Percentiles rank a stretch among this genome's conserved stretches.
Conservation (phyloP, 2,113 vertebrate species). For the Beaufortia kweichowensis region DNA sequence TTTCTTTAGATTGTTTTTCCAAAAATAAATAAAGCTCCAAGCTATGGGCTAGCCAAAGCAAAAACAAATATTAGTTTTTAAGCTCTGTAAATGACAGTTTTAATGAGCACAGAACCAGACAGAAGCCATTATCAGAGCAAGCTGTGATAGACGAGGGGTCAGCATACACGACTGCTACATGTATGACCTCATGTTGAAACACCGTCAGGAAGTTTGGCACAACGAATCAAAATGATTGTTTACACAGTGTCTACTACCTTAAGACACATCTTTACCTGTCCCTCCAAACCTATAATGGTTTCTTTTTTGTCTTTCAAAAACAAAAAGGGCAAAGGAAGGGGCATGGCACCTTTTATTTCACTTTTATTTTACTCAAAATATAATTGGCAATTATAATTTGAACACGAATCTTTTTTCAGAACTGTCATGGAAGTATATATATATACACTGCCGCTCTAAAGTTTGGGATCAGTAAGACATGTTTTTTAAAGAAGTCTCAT, state of each 20-base stretch:
- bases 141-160: neutral
- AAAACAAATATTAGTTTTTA: neutral
- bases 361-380: too few species aligned
- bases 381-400: neutral
- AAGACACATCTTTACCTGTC: neutral
- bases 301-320: neutral
- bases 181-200: conserved; percentile 8
- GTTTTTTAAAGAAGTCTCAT: too few species aligned
- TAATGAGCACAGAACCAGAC: conserved; percentile 30
- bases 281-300: neutral
- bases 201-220: neutral
- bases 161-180: neutral
- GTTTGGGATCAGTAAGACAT: too few species aligned
- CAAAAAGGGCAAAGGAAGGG: neutral
- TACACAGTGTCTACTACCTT: neutral
- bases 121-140: conserved; percentile 27
- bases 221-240: neutral
- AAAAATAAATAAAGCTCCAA: too few species aligned
- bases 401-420: too few species aligned
- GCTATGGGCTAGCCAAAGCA: too few species aligned
- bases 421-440: too few species aligned
- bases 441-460: too few species aligned
- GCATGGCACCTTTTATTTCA: neutral
- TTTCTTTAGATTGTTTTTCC: too few species aligned
- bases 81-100: neutral